These are phyloP conservation scores for Nannoperca obscura DNA, from an alignment of 2,797 vertebrate genomes.

Conservation along the genomic window DNA sequence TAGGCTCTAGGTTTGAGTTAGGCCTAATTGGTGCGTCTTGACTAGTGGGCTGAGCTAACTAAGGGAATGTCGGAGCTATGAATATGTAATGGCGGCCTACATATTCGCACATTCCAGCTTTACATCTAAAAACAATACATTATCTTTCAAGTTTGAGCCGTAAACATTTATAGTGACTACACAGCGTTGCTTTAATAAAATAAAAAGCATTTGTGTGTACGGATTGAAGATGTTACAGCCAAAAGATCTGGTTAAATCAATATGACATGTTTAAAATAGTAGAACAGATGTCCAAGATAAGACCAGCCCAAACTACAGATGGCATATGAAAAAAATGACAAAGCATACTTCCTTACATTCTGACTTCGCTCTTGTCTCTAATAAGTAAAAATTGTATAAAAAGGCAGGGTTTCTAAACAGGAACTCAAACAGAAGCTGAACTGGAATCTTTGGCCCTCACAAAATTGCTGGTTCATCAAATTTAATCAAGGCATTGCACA, in stretches of 20 bases:
- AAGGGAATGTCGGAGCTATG: slow-evolving; percentile 71
- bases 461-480: slow-evolving; percentile 85
- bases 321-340: not conserved
- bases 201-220: not conserved
- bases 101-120: slow-evolving; percentile 51
- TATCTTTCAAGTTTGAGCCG: not conserved
- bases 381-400: not conserved
- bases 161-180: not conserved
- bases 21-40: slow-evolving; percentile 71
- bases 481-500: slow-evolving; percentile 85
- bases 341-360: not conserved
- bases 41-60: slow-evolving; percentile 58
- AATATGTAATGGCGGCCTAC: slow-evolving; percentile 76
- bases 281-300: slow-evolving; percentile 36
- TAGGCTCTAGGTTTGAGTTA: slow-evolving; percentile 63
- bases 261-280: slow-evolving; percentile 2
- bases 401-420: slow-evolving; percentile 29
- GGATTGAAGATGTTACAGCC: slow-evolving; percentile 2
- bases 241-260: not conserved
- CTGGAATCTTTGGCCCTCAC: slow-evolving; percentile 65
- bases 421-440: slow-evolving; percentile 51
- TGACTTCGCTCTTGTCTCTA: slow-evolving; percentile 12
- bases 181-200: not conserved
- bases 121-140: slow-evolving; percentile 10
- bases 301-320: slow-evolving; percentile 12